Evolutionary conservation across 2,888 invertebrate species (phyloP), one percentile per base, ranked within the genome.

Genomic region (Syrista parreyssii): DNA sequence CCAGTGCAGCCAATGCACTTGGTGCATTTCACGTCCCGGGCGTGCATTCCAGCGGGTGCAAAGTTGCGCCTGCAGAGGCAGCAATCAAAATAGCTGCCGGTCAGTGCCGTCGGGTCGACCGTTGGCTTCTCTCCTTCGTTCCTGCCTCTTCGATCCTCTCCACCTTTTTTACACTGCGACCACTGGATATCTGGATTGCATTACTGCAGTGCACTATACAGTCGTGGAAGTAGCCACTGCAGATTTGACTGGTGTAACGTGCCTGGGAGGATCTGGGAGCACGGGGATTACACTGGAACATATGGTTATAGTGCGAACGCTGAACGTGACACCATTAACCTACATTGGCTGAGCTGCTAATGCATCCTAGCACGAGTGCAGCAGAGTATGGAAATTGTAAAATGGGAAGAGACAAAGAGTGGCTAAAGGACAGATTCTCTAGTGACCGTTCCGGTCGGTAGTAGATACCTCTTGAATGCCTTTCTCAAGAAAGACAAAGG

Each of bases 41-140:
- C 55, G 9, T 55, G 55, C 55, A 55, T 55, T 55, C 55, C 55
- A 55, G 55, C 23, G 6, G 55, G 55, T 55, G 55, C 55, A 55
- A 55, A 55, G 55, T 55, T 55, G 55, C 55, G 55, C 23, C 73
- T 76, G 73, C 30, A 11, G 73, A 68, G 34, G 32, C 80, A 76
- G 80, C 77, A 80, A 80, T 80, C 80, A 79, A 79, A 79, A 80
- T 79, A 80, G 77, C 80, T 79, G 68, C 77, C 75, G 80, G 77
- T 80, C 79, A 80, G 77, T 79, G 79, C 78, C 78, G 72, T 76
- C 68, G 55, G 78, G 35, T 68, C 73, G 73, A n/a, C 72, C 68
- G 75, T 72, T 32, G 31, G 30, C 72, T 55, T 73, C 76, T 55
- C 55, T 55, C 55, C 23, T 23, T 55, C 55, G 55, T 55, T 55